Conservation (phyloP, 2,797 vertebrate species). For the Microctenopoma steveboyesi region DNA sequence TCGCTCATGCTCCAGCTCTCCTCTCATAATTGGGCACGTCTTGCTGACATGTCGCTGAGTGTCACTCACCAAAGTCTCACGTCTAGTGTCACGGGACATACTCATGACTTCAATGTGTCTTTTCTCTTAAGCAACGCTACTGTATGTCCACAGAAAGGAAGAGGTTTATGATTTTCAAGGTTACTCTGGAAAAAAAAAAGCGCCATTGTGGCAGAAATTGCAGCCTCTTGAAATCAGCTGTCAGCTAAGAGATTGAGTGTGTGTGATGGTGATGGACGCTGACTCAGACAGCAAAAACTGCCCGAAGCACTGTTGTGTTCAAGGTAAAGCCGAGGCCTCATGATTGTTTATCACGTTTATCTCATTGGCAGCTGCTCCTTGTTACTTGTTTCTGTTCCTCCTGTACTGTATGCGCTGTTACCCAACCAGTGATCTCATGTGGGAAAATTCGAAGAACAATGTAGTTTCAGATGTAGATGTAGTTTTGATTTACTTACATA, state of each 20-base stretch:
- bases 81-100: conserved; percentile 21
- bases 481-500: background rate
- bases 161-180: conserved; percentile 70
- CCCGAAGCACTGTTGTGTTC: conserved; percentile 60
- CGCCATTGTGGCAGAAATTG: conserved; percentile 67
- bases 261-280: conserved; percentile 57
- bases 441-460: conserved; percentile 24
- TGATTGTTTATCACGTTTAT: conserved; percentile 35
- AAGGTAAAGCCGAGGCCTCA: conserved; percentile 72
- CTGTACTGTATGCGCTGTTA: conserved; percentile 7
- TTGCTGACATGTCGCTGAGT: conserved; percentile 52
- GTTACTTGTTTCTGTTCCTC: conserved; percentile 36
- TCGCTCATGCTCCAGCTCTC: conserved; percentile 51
- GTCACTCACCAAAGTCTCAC: conserved; percentile 60
- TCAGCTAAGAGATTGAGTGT: conserved; percentile 72
- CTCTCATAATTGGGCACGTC: conserved; percentile 60
- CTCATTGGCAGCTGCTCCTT: conserved; percentile 21
- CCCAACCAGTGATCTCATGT: conserved; percentile 9
- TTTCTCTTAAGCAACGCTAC: conserved; percentile 10
- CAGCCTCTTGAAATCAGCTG: conserved; percentile 63
- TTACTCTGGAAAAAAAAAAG: conserved; percentile 62
- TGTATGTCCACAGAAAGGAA: conserved; percentile 10
- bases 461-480: background rate
- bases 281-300: conserved; percentile 68
- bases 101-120: conserved; percentile 15